phyloP scores from a whole-genome alignment of 2,797 vertebrate species.

The Eremophila alpestris region DNA sequence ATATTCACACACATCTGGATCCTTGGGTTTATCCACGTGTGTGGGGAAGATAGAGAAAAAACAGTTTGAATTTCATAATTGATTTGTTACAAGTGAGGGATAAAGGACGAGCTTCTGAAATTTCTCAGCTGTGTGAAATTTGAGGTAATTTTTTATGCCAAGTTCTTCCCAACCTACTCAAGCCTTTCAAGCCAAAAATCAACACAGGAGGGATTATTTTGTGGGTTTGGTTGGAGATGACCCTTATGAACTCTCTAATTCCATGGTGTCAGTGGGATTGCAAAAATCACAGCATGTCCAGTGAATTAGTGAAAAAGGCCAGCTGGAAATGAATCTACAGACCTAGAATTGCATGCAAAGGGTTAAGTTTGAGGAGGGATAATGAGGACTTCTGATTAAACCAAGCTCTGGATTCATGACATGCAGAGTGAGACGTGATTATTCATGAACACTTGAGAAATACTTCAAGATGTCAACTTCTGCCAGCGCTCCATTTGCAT shows the following conservation, averaged over 20 bases:
- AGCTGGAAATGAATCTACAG: background rate
- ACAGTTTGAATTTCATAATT: background rate
- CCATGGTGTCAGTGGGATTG: background rate
- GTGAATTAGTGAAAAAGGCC: background rate
- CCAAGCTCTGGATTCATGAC: background rate
- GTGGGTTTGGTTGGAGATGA: background rate
- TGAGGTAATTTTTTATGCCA: background rate
- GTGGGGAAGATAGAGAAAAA: background rate
- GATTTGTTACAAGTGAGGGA: background rate
- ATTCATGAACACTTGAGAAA: conserved; percentile 1
- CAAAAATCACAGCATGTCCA: background rate
- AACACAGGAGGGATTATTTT: background rate
- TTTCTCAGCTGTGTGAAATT: background rate
- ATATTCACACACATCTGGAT: background rate
- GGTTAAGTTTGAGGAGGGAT: background rate
- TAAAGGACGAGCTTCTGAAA: background rate
- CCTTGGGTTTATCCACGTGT: background rate
- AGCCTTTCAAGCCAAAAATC: background rate
- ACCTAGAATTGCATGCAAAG: background rate
- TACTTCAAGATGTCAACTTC: background rate
- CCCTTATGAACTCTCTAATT: background rate
- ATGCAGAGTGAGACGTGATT: background rate
- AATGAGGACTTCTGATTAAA: background rate
- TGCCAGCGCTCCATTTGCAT: background rate
- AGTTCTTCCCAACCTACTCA: background rate